Evolutionary conservation across 2,797 vertebrate species (phyloP).

Genomic region (Taenioides sp.): DNA sequence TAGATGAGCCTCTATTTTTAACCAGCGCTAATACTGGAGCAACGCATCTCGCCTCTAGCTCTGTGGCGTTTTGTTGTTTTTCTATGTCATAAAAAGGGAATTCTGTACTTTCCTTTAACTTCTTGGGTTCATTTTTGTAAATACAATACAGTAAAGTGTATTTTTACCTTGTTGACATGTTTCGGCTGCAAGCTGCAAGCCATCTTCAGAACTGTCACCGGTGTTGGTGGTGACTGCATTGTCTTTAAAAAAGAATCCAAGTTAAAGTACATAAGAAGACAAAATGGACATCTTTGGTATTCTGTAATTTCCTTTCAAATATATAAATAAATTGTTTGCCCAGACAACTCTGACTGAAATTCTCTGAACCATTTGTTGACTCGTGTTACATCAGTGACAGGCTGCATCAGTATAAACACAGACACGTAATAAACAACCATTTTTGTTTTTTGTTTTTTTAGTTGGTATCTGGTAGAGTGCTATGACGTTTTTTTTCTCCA

Average conservation of each 20-base stretch:
- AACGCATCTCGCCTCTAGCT: slow-evolving; percentile 16
- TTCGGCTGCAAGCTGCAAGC: too few relatives aligned
- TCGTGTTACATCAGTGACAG: slow-evolving; percentile 20
- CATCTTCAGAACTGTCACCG: too few relatives aligned
- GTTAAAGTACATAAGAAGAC: too few relatives aligned
- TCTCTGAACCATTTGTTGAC: slow-evolving; percentile 26
- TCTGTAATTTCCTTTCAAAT: slow-evolving; percentile 34
- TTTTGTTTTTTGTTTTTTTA: too few relatives aligned
- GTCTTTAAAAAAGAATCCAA: too few relatives aligned
- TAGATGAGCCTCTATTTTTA: slow-evolving; percentile 14
- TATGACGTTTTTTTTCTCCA: background rate
- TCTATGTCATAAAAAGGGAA: slow-evolving; percentile 45
- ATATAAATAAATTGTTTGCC: slow-evolving; percentile 36
- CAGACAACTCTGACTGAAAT: slow-evolving; percentile 18
- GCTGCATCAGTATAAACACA: slow-evolving; percentile 34
- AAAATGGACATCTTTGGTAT: too few relatives aligned
- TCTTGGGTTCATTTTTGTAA: too few relatives aligned
- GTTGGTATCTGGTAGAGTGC: background rate
- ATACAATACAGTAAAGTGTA: too few relatives aligned
- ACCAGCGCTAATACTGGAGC: slow-evolving; percentile 12
- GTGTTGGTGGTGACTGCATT: too few relatives aligned
- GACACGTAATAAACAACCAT: slow-evolving; percentile 30
- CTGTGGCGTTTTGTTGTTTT: slow-evolving; percentile 22
- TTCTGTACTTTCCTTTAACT: slow-evolving; percentile 35
- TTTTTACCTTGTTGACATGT: too few relatives aligned